Base-by-base conservation (phyloP, 2,888 invertebrate genomes). In the Eilema depressum region DNA sequence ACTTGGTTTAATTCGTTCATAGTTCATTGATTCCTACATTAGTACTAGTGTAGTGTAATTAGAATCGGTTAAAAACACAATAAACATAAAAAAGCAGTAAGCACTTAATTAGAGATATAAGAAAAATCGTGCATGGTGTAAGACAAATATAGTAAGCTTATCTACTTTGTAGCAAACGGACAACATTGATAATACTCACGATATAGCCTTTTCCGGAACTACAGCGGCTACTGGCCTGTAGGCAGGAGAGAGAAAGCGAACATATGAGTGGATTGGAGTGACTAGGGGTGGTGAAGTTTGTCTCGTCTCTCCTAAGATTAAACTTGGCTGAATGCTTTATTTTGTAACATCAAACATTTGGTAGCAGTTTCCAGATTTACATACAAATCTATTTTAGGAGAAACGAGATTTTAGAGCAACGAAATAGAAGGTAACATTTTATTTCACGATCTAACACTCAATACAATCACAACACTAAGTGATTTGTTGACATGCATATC, bases 191-290 rank as follows among this genome's bases (percentile, higher is more conserved):
- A 90, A 95, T 96, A 98, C 98, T 97, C 96, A 98, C 98, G 98
- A 98, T 98, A 97, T 98, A 98, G 97, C 98, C 98, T 97, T 98
- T 98, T 96, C 98, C 98, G 96, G 97, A 98, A 96, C 97, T 98
- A 96, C 98, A 98, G 96, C 97, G 97, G 96, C 97, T 98, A 97
- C 98, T 98, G 95, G 98, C 97, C 98, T 98, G 96, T 92, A 92
- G 92, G 93, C 96, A 96, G 92, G 93, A 93, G 93, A 95, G 91
- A 94, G 93, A 95, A 94, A 94, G 95, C 94, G 94, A 93, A 95
- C 94, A 92, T 92, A 92, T 95, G 93, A 95, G 93, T 95, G 94
- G 94, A 91, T 85, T 88, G 89, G 90, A 92, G 89, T 91, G 91
- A 91, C 87, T 91, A 84, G 89, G 92, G 91, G 89, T 86, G 88